Evolutionary conservation across 2,797 vertebrate genomes (phyloP), one percentile per base, ranked within the genome.

Genomic region (Myiotriccus ornatus): DNA sequence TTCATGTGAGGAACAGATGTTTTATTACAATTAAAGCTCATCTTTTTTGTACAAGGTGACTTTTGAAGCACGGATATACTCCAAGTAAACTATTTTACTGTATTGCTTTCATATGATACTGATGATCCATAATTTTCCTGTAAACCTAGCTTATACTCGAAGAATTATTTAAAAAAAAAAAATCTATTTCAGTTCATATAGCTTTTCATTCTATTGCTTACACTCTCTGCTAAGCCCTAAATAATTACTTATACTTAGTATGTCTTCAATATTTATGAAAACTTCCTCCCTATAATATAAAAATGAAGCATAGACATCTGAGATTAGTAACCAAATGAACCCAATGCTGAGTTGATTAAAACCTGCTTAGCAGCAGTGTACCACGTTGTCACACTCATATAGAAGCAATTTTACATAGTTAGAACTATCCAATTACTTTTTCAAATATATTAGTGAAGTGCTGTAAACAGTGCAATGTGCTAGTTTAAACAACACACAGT

Each of bases 251-350:
- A 91, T 84, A 79, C 37, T 88, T 94, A 52, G 60, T n/a, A 81
- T 57, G 52, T 32, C 85, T 89, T 86, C 74, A 91, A 95, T 96
- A 96, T 93, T 97, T 97, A 95, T 80, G 80, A 63, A 85, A 87
- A 76, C 27, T 56, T 92, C 84, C 74, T 53, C 60, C 53, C 35
- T 88, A 47, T 34, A 81, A 76, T 68, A 75, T 55, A 95, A 96
- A 97, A 97, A 87, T 69, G 64, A 95, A 97, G 63, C 63, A 80
- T 9, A 92, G 87, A 77, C 68, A 87, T 94, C 80, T 82, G 83
- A 96, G 95, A 95, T 95, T 96, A 88, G 89, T 91, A 95, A 93
- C 50, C 82, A 93, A 96, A 95, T 94, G 92, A 97, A 95, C 89
- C 25, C 70, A 88, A 85, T 62, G 93, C 81, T 96, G 65, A 37